Evolutionary conservation across 2,888 invertebrate genomes (phyloP), one percentile per base, ranked within the genome.

Genomic region (Bellardia pandia): DNA sequence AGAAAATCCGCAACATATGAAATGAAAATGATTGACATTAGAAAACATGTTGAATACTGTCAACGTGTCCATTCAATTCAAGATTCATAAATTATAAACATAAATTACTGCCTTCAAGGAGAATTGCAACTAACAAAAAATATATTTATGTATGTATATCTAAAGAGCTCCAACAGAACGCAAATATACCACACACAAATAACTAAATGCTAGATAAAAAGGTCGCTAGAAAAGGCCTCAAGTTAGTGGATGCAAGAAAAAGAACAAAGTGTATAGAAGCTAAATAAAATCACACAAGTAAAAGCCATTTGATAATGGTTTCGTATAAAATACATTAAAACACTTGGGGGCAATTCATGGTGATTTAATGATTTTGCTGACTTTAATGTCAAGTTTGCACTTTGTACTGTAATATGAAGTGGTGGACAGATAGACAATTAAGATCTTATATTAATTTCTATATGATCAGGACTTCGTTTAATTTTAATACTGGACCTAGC

Each of bases 1-100:
- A 56, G 16, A 37, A 13, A 23, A 40, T 45, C 60, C n/a, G 13
- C 33, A 23, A 30, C 53, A 14, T 56, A 77, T 58, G 14, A 78
- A 51, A 77, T 51, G 14, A 78, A 51, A 45, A 66, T 86, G 84
- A 86, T 77, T 77, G 84, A 66, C 77, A 81, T 80, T 86, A 84
- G 84, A 86, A 62, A 84, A 83, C 77, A 80, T 80, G 80, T 74
- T 86, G 86, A 58, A 74, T 79, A 66, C 75, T 86, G 83, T 86
- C 79, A 86, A 83, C 83, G 48, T 86, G 86, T 86, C 86, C 86
- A 84, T 74, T 86, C 77, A 80, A 84, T 86, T 62, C 51, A 81
- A 81, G 80, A 84, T 86, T 84, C 80, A 84, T 84, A 86, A 86
- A 86, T 86, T 80, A 84, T 80, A 68, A 80, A 76, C 86, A 84